Percentiles rank a stretch among this genome's conserved stretches.
phyloP scores from a whole-genome alignment of 2,113 vertebrate genomes.

The Clarias gariepinus region DNA sequence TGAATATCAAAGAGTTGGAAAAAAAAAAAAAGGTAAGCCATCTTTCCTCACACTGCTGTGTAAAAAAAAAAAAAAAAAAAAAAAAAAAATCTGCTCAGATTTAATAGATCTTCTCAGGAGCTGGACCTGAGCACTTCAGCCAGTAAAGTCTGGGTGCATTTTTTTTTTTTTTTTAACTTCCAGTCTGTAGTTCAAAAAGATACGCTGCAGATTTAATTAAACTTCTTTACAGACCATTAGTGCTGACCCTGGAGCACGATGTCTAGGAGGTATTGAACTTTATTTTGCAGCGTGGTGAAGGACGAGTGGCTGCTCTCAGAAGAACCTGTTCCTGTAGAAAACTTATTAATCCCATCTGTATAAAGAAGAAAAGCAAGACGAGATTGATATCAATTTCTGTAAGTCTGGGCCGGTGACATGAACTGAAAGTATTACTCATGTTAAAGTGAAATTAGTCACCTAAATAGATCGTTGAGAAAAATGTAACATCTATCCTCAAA shows the following conservation, averaged over 20 bases:
- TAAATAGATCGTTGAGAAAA: background rate
- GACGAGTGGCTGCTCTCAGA: background rate
- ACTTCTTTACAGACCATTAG: background rate
- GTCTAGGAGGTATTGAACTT: background rate
- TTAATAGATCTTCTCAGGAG: constrained; percentile 17
- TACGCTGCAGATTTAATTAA: background rate
- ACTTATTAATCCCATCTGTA: background rate
- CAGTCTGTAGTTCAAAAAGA: background rate
- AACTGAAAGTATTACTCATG: background rate
- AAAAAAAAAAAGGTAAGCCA: background rate
- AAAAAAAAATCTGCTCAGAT: background rate
- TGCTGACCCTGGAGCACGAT: background rate
- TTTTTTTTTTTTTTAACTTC: background rate
- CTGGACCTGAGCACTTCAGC: background rate
- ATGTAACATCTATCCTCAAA: background rate
- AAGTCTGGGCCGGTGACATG: background rate
- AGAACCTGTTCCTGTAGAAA: background rate
- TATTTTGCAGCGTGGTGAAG: background rate
- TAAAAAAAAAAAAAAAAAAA: background rate
- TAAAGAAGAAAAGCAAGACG: background rate
- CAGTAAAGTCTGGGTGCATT: background rate
- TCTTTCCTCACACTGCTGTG: background rate
- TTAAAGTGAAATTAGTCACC: background rate
- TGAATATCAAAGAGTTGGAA: constrained; percentile 46
- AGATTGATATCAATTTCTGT: background rate